These are phyloP conservation scores for Rutilus rutilus DNA, from an alignment of 2,113 vertebrate genomes.

Conservation along the genomic window DNA sequence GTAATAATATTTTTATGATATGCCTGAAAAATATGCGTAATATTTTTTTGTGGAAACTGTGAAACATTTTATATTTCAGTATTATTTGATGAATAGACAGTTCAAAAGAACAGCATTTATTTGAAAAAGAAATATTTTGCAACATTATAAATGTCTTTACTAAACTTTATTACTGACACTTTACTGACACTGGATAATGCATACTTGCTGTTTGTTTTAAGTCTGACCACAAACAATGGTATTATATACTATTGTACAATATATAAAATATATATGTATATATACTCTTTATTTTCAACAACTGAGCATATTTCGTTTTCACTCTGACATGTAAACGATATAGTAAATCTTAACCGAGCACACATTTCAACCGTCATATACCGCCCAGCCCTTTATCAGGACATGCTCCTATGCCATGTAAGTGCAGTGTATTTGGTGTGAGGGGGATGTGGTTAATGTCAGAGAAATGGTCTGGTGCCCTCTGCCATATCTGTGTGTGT, in stretches of 20 bases:
- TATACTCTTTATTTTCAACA: neutral
- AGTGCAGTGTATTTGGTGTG: neutral
- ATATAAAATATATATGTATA: too few relatives aligned
- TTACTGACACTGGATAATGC: too few relatives aligned
- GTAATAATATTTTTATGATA: too few relatives aligned
- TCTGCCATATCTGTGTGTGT: neutral
- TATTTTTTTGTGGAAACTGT: neutral
- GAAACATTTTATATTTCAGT: neutral
- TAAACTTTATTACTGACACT: too few relatives aligned
- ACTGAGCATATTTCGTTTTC: neutral
- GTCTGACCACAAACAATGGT: neutral
- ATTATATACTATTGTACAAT: too few relatives aligned
- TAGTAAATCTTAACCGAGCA: neutral
- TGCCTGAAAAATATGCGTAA: too few relatives aligned
- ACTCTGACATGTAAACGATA: neutral
- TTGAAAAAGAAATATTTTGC: too few relatives aligned
- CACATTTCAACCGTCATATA: neutral
- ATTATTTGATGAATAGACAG: too few relatives aligned
- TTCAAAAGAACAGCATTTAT: too few relatives aligned
- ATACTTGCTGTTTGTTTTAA: neutral
- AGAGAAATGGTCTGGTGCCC: conserved; percentile 1
- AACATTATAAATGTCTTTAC: too few relatives aligned
- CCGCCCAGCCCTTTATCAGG: neutral
- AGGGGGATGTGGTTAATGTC: neutral
- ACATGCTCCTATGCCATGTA: neutral